Conservation (phyloP, 2,888 invertebrate genomes). For the Leptura quadrifasciata region DNA sequence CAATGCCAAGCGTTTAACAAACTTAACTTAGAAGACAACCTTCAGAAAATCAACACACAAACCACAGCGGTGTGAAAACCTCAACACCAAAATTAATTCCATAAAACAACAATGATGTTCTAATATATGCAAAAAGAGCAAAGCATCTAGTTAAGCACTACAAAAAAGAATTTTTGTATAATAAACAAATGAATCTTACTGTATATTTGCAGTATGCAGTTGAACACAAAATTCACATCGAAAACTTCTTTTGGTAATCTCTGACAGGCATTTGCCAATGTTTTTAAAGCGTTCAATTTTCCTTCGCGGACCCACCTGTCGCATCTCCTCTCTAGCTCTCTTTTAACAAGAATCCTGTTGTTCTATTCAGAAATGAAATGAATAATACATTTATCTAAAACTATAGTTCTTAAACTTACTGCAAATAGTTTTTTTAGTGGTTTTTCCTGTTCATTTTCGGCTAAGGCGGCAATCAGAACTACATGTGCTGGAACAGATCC, state of each 20-base stretch:
- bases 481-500: conserved; percentile 73
- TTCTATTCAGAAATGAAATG: conserved; percentile 64
- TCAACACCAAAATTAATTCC: no score
- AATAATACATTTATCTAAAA: neutral
- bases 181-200: conserved; percentile 70
- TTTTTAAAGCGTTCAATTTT: conserved; percentile 64
- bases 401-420: conserved; percentile 62
- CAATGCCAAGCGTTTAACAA: no score
- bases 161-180: no score
- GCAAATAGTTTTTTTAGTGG: conserved; percentile 74
- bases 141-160: no score
- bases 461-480: conserved; percentile 75
- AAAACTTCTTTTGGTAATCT: conserved; percentile 64
- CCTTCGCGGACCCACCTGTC: conserved; percentile 67
- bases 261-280: conserved; percentile 59
- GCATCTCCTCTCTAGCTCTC: conserved; percentile 65
- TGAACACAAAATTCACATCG: conserved; percentile 72
- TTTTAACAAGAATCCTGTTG: conserved; percentile 69
- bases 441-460: conserved; percentile 76
- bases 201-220: conserved; percentile 75
- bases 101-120: no score
- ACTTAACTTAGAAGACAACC: no score
- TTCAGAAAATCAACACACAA: no score
- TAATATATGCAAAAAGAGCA: conserved; percentile 22
- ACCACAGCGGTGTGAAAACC: no score